Evolutionary conservation across 2,888 invertebrate genomes (phyloP).

Genomic region (Branchellion lobata): DNA sequence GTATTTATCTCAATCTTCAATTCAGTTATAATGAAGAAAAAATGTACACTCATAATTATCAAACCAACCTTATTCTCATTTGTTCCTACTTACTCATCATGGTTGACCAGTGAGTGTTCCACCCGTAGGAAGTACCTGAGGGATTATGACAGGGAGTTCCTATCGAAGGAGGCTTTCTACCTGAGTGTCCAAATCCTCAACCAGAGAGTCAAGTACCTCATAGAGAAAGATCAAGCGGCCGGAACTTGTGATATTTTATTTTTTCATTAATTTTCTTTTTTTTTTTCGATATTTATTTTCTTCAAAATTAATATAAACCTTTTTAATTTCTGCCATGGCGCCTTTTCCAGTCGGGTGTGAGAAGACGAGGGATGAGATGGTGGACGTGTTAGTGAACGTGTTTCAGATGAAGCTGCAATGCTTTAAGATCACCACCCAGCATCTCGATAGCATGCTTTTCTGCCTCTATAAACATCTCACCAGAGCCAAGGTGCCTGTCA

Average conservation of each 20-base stretch:
- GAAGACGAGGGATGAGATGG: not conserved
- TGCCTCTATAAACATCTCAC: not conserved
- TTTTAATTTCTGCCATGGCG: too few relatives aligned
- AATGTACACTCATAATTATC: not conserved
- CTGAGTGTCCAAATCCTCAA: constrained; percentile 50
- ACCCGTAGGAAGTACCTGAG: constrained; percentile 74
- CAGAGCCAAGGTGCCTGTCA: not conserved
- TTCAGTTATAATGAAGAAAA: too few relatives aligned
- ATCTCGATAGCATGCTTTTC: constrained; percentile 24
- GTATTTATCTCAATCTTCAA: too few relatives aligned
- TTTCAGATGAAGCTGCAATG: constrained; percentile 22
- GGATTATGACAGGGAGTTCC: constrained; percentile 78
- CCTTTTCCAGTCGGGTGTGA: not conserved
- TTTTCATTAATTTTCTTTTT: too few relatives aligned
- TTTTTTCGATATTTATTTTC: too few relatives aligned
- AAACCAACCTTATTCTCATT: too few relatives aligned
- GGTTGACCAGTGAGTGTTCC: too few relatives aligned
- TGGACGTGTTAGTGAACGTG: not conserved
- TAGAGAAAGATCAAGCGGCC: not conserved
- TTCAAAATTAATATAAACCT: too few relatives aligned
- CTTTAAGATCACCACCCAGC: constrained; percentile 2
- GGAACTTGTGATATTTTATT: not conserved
- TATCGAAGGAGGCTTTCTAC: constrained; percentile 75
- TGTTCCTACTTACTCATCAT: too few relatives aligned
- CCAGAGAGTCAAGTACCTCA: not conserved